Conservation (phyloP, 2,888 invertebrate species). For the Lepidocyrtoides sp. region DNA sequence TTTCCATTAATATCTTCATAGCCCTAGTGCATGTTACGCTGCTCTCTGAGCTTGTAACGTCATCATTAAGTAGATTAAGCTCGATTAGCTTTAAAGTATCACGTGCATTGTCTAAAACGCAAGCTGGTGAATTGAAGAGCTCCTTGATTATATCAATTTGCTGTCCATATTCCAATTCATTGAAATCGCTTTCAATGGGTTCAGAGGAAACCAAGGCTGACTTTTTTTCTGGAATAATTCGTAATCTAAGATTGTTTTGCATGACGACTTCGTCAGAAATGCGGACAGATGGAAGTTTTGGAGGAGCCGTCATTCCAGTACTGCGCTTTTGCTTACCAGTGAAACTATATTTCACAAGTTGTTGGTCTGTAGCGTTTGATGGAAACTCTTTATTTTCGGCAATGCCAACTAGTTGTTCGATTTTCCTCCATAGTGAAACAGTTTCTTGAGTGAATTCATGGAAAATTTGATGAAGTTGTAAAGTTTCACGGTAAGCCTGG, state of each 20-base stretch:
- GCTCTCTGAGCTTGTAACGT: background rate
- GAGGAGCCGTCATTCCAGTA: background rate
- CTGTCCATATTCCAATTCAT: constrained; percentile 20
- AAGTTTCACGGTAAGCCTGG: background rate
- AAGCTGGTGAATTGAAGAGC: constrained; percentile 3
- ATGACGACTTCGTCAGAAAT: constrained; percentile 28
- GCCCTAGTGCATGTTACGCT: constrained; percentile 20
- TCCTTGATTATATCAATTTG: constrained; percentile 56
- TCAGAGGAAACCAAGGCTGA: background rate
- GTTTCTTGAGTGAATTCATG: constrained; percentile 47
- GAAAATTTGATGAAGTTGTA: constrained; percentile 44
- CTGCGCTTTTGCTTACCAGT: background rate
- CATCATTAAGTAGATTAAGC: background rate
- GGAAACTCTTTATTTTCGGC: background rate
- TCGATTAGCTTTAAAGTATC: background rate
- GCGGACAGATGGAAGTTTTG: background rate
- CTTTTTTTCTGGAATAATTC: constrained; percentile 22
- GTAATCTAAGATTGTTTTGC: background rate
- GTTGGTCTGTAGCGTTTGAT: background rate
- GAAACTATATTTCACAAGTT: background rate
- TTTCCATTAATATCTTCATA: constrained; percentile 28
- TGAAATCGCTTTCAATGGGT: constrained; percentile 23
- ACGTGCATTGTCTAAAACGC: background rate
- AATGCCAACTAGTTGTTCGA: constrained; percentile 38
- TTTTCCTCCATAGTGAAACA: constrained; percentile 18